Conservation (phyloP, 2,888 invertebrate species). For the Cantharis nigra region DNA sequence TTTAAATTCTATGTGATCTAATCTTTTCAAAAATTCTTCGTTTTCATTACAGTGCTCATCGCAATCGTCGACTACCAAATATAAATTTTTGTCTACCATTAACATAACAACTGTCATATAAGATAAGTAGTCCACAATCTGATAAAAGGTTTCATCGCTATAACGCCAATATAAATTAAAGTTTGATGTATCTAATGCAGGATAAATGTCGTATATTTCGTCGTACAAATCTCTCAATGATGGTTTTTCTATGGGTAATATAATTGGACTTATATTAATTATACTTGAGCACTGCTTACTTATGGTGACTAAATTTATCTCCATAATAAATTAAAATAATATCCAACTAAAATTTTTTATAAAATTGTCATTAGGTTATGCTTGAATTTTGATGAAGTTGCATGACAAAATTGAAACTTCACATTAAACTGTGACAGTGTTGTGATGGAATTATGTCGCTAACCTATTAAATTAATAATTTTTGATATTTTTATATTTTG, state of each 20-base stretch:
- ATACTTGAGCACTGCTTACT: constrained; percentile 40
- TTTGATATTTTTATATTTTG: background rate
- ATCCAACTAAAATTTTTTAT: background rate
- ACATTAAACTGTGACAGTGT: background rate
- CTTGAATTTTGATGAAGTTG: background rate
- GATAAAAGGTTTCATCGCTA: constrained; percentile 32
- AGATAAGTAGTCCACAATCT: constrained; percentile 40
- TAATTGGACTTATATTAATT: constrained; percentile 24
- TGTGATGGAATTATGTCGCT: background rate
- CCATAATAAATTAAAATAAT: constrained; percentile 24
- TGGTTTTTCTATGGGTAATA: constrained; percentile 16
- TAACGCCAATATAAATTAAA: constrained; percentile 42
- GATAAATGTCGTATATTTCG: constrained; percentile 35
- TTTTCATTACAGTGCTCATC: constrained; percentile 37
- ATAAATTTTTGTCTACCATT: constrained; percentile 35
- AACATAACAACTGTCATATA: constrained; percentile 35
- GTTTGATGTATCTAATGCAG: constrained; percentile 25
- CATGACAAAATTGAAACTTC: background rate
- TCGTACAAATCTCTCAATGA: constrained; percentile 29
- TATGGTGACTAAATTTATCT: constrained; percentile 33
- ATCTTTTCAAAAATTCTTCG: constrained; percentile 29
- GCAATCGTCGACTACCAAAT: constrained; percentile 36
- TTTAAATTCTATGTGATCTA: constrained; percentile 35
- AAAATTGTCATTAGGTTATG: background rate
- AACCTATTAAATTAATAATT: background rate